Conservation (phyloP, 2,113 vertebrate genomes). For the Menidia beryllina region DNA sequence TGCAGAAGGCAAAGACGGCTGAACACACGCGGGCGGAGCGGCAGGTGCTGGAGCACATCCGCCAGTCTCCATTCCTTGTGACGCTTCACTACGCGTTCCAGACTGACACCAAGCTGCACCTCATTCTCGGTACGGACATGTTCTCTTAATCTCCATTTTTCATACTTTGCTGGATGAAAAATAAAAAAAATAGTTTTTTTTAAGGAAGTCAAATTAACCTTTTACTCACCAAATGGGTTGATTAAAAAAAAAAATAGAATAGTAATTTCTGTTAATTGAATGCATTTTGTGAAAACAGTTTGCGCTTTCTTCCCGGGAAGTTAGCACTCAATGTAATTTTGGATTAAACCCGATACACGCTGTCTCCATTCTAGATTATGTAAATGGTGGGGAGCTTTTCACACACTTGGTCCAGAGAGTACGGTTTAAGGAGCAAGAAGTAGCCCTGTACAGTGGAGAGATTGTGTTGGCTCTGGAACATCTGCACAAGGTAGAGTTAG, state of each 20-base stretch:
- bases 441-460: conserved; percentile 94
- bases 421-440: conserved; percentile 93
- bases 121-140: conserved; percentile 89
- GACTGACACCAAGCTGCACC: conserved; percentile 97
- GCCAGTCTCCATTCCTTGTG: conserved; percentile 93
- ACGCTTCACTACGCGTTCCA: conserved; percentile 98
- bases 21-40: conserved; percentile 94
- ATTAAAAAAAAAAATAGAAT: neutral
- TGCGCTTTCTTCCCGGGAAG: neutral
- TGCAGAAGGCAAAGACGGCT: conserved; percentile 97
- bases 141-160: neutral
- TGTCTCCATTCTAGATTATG: conserved; percentile 86
- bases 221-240: neutral
- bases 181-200: neutral
- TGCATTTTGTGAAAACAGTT: too few species aligned
- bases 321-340: neutral
- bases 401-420: conserved; percentile 98
- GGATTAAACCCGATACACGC: neutral
- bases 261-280: neutral
- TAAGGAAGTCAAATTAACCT: neutral
- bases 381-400: conserved; percentile 97
- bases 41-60: conserved; percentile 95
- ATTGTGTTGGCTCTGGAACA: conserved; percentile 95
- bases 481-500: conserved; percentile 89
- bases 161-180: conserved; percentile 15